A percentile compares a stretch with the other conserved stretches of the same genome.
These are phyloP conservation scores for Pollimyrus isidori DNA, from an alignment of 2,113 vertebrate genomes.

Conservation along the genomic window DNA sequence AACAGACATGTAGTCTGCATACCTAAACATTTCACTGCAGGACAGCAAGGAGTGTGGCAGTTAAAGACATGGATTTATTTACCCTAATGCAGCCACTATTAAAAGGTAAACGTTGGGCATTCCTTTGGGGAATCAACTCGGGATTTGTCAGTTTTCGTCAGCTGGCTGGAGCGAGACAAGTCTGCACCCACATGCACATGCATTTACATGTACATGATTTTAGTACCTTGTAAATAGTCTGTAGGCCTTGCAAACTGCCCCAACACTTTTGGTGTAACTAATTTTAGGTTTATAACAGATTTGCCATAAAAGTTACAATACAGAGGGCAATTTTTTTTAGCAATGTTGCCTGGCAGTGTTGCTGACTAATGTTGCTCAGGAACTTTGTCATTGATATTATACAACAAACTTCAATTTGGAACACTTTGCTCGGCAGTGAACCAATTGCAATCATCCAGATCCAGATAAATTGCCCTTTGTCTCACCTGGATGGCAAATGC, in stretches of 20 bases:
- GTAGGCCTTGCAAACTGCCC: neutral
- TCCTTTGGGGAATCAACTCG: neutral
- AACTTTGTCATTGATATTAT: neutral
- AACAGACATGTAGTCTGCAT: neutral
- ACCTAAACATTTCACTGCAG: neutral
- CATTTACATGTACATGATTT: neutral
- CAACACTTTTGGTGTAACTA: neutral
- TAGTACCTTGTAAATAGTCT: neutral
- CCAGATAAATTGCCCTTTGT: neutral
- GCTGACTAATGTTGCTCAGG: neutral
- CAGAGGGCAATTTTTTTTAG: neutral
- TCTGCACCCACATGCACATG: neutral
- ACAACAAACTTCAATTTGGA: neutral
- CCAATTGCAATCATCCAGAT: neutral
- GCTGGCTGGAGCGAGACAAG: neutral
- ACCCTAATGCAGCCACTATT: neutral
- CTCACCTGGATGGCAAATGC: neutral
- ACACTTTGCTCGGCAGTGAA: neutral
- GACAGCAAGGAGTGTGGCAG: neutral
- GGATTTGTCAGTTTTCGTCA: neutral
- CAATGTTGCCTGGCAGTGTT: neutral
- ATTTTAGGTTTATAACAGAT: neutral
- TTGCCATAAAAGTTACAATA: neutral
- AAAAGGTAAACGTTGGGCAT: neutral
- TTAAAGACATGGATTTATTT: neutral